Percentiles rank a stretch among this genome's conserved stretches.
These are phyloP conservation scores for Brachypteracias leptosomus DNA, from an alignment of 2,113 vertebrate genomes.

Conservation along the genomic window DNA sequence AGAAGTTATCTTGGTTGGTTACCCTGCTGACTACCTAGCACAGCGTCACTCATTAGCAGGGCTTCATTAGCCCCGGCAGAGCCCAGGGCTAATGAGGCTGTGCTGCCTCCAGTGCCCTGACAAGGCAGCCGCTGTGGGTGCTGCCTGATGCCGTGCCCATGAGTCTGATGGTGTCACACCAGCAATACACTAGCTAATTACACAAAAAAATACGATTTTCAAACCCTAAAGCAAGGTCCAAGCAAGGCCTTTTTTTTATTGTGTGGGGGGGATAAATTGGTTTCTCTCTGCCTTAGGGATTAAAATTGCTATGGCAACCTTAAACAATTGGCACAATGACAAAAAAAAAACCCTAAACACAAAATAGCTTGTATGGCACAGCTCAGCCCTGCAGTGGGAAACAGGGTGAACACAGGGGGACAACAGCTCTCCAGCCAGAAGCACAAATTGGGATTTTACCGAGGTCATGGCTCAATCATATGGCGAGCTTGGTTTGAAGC, in stretches of 20 bases:
- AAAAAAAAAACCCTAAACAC: no score
- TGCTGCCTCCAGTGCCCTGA: background rate
- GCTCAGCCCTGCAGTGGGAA: background rate
- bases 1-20: background rate
- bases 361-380: background rate
- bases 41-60: background rate
- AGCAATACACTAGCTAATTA: background rate
- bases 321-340: background rate
- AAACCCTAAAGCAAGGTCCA: background rate
- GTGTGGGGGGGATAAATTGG: no score
- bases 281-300: background rate
- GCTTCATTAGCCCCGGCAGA: background rate
- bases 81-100: background rate
- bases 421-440: rapidly evolving
- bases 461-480: background rate
- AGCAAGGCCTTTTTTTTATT: background rate
- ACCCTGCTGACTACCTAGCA: background rate
- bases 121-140: background rate
- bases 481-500: background rate
- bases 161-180: background rate
- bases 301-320: background rate
- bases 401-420: background rate
- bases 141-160: background rate
- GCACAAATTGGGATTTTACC: background rate
- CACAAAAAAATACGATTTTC: background rate